These are phyloP conservation scores for Mormyrus proboscirostris DNA, from an alignment of 2,797 vertebrate genomes.

Conservation along the genomic window DNA sequence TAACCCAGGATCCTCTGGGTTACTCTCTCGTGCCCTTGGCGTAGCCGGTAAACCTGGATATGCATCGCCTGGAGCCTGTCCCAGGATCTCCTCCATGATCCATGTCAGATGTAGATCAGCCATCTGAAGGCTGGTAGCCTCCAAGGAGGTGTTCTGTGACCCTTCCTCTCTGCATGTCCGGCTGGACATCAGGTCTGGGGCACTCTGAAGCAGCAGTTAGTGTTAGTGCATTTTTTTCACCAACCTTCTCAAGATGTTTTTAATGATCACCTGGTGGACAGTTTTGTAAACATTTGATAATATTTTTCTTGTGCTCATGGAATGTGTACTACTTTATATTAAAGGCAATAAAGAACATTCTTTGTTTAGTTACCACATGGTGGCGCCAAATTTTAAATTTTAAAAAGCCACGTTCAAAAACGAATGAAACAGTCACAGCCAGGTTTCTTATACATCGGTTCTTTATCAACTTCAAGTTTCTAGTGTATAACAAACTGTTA, in stretches of 20 bases:
- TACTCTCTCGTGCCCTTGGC: neutral
- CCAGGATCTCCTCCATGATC: neutral
- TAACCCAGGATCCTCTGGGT: neutral
- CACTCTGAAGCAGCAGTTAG: neutral
- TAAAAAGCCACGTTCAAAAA: neutral
- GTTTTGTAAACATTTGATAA: neutral
- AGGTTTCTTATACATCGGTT: neutral
- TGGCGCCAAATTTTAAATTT: neutral
- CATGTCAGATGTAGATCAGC: neutral
- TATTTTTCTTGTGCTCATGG: neutral
- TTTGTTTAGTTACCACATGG: neutral
- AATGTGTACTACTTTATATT: neutral
- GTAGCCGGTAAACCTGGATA: neutral
- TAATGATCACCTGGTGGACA: neutral
- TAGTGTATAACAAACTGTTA: neutral
- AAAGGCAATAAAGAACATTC: neutral
- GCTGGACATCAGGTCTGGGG: neutral
- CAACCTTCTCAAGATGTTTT: neutral
- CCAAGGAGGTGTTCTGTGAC: neutral
- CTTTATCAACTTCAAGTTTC: neutral
- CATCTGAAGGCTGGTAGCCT: neutral
- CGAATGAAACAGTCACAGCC: neutral
- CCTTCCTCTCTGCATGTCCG: neutral
- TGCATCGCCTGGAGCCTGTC: neutral
- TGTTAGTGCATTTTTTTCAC: neutral